Percentiles rank a stretch among this genome's conserved stretches.
Evolutionary conservation across 2,797 vertebrate species (phyloP).

Genomic region (Cyclopterus lumpus): DNA sequence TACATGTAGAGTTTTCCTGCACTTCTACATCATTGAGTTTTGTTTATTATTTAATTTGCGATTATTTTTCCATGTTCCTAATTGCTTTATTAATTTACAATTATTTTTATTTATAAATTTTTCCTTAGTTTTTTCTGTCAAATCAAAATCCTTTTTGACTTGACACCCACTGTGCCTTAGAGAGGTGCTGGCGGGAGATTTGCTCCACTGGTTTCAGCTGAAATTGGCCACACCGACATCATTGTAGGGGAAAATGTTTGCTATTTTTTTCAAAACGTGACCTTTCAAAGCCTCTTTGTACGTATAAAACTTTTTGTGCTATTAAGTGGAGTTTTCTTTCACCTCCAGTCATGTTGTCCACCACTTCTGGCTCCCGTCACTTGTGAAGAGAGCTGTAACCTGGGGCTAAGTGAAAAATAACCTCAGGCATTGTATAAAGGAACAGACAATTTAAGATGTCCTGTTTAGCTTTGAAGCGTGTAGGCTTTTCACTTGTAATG

Average conservation of each 20-base stretch:
- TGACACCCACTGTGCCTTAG: no score
- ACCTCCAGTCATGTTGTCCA: neutral
- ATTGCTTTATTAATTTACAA: no score
- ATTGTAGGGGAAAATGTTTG: neutral
- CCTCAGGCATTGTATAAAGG: conserved; percentile 19
- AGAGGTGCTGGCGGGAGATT: no score
- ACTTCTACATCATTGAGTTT: no score
- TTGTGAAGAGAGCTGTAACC: conserved; percentile 5
- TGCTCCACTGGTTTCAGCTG: neutral
- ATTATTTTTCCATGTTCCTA: no score
- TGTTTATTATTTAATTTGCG: no score
- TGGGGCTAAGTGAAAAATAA: conserved; percentile 29
- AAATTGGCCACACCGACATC: neutral
- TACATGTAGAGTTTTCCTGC: no score
- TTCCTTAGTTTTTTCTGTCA: no score
- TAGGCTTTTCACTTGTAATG: conserved; percentile 16
- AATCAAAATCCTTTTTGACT: no score
- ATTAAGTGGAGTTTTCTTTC: conserved; percentile 18
- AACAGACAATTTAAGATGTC: conserved; percentile 18
- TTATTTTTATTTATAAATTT: no score
- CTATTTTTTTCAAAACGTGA: neutral
- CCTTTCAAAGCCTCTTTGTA: neutral
- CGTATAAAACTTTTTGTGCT: neutral
- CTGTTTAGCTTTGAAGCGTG: neutral
- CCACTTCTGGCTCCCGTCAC: conserved; percentile 5